A percentile compares a stretch with the other conserved stretches of the same genome.
Evolutionary conservation across 2,888 invertebrate genomes (phyloP).

Genomic region (Caenorhabditis sp.): DNA sequence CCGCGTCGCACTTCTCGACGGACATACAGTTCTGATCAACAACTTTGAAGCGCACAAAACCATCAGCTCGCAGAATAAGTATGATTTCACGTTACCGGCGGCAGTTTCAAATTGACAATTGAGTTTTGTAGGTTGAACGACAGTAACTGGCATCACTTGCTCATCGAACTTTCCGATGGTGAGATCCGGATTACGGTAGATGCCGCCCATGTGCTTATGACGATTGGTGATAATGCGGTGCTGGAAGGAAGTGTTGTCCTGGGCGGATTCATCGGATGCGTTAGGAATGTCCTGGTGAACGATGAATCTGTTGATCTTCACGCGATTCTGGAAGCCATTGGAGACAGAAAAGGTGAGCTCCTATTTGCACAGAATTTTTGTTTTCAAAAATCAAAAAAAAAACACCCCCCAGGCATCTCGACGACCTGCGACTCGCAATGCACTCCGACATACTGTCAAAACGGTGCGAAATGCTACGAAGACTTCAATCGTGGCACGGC

Average conservation of each 20-base stretch:
- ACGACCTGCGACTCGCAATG: conserved; percentile 51
- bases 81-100: too few species aligned
- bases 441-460: conserved; percentile 56
- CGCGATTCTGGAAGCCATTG: conserved; percentile 16
- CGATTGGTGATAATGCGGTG: conserved; percentile 45
- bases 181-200: conserved; percentile 70
- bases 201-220: conserved; percentile 39
- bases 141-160: conserved; percentile 77
- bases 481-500: conserved; percentile 70
- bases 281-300: conserved; percentile 71
- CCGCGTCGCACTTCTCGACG: conserved; percentile 39
- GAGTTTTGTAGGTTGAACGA: conserved; percentile 78
- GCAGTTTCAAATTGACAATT: neutral
- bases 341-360: neutral
- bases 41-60: conserved; percentile 40
- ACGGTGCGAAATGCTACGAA: conserved; percentile 73
- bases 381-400: too few species aligned
- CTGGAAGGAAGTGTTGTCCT: conserved; percentile 47
- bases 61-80: conserved; percentile 54
- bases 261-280: conserved; percentile 73
- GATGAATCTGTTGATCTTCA: conserved; percentile 45
- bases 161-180: conserved; percentile 72
- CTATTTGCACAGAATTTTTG: too few species aligned
- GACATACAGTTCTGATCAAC: conserved; percentile 48
- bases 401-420: conserved; percentile 38